A percentile compares a stretch with the other conserved stretches of the same genome.
Evolutionary conservation across 2,888 invertebrate species (phyloP).

Genomic region (Lutraria lutraria): DNA sequence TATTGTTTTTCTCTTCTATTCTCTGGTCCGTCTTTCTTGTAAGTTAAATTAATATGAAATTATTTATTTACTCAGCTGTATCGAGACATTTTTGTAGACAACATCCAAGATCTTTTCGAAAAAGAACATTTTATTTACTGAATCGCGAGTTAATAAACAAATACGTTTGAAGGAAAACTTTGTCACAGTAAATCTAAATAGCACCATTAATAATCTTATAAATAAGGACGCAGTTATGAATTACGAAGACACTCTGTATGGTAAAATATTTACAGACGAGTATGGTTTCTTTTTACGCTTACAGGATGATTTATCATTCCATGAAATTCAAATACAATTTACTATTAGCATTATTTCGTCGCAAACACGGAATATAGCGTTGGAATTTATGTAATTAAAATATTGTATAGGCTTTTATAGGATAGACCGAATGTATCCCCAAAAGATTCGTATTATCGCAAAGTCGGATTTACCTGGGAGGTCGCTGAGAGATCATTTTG

Average conservation of each 20-base stretch:
- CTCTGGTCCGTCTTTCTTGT: too few species aligned
- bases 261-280: neutral
- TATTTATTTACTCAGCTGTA: neutral
- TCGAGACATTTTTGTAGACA: neutral
- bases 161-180: neutral
- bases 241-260: neutral
- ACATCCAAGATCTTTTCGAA: neutral
- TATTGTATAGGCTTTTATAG: neutral
- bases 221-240: neutral
- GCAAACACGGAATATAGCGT: neutral
- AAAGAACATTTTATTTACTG: neutral
- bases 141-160: neutral
- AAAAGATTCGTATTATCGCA: neutral
- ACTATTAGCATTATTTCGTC: neutral
- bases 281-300: neutral
- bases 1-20: too few species aligned
- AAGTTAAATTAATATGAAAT: neutral
- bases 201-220: neutral
- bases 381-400: constrained; percentile 22
- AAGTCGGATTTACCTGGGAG: neutral
- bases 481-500: neutral
- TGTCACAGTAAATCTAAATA: neutral
- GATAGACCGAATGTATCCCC: neutral
- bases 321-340: neutral
- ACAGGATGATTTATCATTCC: neutral